phyloP scores from a whole-genome alignment of 2,888 invertebrate species.

The Diaphora mendica region DNA sequence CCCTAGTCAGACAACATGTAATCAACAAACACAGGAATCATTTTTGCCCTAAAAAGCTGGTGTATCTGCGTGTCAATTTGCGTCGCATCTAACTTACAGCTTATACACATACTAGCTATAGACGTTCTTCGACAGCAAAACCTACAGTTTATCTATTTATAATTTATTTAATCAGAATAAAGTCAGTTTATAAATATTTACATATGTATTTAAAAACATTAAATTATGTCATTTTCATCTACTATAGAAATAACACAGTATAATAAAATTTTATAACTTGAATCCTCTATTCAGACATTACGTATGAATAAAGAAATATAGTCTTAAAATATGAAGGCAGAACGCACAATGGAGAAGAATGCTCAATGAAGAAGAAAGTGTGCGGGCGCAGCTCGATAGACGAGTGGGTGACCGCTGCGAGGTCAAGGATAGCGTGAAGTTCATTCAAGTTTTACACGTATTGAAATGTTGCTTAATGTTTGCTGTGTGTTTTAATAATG shows the following conservation, averaged over 20 bases:
- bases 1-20: no score
- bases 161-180: not conserved
- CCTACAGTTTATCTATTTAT: not conserved
- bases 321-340: conserved; percentile 25
- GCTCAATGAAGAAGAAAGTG: conserved; percentile 58
- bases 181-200: not conserved
- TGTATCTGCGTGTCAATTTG: no score
- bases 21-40: no score
- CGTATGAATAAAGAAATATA: conserved; percentile 19
- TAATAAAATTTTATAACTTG: conserved; percentile 10
- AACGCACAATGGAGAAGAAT: conserved; percentile 28
- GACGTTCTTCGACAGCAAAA: not conserved
- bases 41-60: no score
- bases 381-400: conserved; percentile 35
- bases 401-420: conserved; percentile 37
- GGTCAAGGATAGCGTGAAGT: conserved; percentile 56
- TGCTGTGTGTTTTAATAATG: not conserved
- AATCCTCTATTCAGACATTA: conserved; percentile 24
- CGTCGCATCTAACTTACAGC: no score
- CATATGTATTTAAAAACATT: not conserved
- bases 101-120: not conserved
- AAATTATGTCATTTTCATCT: not conserved
- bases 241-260: not conserved
- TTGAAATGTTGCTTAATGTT: not conserved
- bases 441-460: conserved; percentile 28